phyloP scores from a whole-genome alignment of 2,888 invertebrate species.

The Ryuthela nishihirai region DNA sequence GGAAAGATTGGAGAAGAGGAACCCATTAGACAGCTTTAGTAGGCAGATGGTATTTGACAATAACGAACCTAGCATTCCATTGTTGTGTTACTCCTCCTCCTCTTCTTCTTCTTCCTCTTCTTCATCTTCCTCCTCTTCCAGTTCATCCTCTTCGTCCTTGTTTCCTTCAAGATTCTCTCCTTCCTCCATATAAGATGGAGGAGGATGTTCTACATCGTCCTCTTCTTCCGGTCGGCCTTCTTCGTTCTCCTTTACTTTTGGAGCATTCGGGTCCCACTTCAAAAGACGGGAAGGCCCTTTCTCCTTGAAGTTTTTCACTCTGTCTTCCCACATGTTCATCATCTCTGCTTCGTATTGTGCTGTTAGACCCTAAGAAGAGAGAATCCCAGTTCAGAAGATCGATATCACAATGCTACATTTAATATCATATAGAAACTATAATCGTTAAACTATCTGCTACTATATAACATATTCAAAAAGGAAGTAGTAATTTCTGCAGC shows the following conservation, averaged over 20 bases:
- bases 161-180: conserved; percentile 32
- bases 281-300: conserved; percentile 54
- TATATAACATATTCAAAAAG: too few relatives aligned
- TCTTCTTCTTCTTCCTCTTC: conserved; percentile 60
- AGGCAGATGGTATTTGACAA: too few relatives aligned
- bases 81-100: conserved; percentile 45
- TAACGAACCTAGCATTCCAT: too few relatives aligned
- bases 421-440: too few relatives aligned
- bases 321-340: conserved; percentile 81
- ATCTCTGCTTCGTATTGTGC: conserved; percentile 66
- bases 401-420: too few relatives aligned
- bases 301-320: conserved; percentile 38
- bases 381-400: too few relatives aligned
- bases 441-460: too few relatives aligned
- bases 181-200: conserved; percentile 58
- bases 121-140: conserved; percentile 1
- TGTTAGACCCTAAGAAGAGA: conserved; percentile 70
- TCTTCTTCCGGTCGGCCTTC: conserved; percentile 18
- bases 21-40: too few relatives aligned
- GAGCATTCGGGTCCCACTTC: conserved; percentile 35
- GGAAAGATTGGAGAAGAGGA: too few relatives aligned
- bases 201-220: conserved; percentile 12
- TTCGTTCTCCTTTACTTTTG: conserved; percentile 32
- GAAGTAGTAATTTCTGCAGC: too few relatives aligned
- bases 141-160: conserved; percentile 19